Percentiles rank a stretch among this genome's conserved stretches.
phyloP scores from a whole-genome alignment of 64 coral and sea anemone genomes.

The Montipora efflorescens region DNA sequence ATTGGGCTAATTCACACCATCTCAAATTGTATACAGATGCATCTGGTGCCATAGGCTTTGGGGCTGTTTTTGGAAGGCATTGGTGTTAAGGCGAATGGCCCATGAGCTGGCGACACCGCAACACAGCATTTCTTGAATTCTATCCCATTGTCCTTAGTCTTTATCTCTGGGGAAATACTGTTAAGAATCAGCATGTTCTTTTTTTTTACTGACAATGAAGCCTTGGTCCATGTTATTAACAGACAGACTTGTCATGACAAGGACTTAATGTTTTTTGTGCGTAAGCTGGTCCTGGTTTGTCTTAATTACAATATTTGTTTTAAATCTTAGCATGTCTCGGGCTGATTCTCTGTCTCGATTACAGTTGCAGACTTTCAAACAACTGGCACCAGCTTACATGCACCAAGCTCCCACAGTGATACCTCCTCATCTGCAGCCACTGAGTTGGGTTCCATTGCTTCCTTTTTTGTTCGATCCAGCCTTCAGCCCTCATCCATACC shows the following conservation, averaged over 20 bases:
- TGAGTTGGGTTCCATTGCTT: constrained; percentile 43
- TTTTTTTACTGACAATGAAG: constrained; percentile 60
- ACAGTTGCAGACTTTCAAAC: constrained; percentile 41
- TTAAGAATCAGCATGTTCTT: constrained; percentile 37
- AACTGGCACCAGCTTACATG: constrained; percentile 46
- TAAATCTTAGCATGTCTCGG: constrained; percentile 52
- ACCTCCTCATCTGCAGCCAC: constrained; percentile 49
- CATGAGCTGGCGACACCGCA: background rate
- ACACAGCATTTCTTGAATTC: background rate
- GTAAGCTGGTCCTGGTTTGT: constrained; percentile 59
- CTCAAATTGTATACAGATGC: background rate
- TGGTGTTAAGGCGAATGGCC: background rate
- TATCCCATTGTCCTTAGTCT: background rate
- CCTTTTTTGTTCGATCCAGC: constrained; percentile 9
- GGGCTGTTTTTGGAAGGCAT: background rate
- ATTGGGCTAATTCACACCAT: background rate
- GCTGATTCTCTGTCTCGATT: constrained; percentile 69
- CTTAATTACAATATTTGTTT: constrained; percentile 61
- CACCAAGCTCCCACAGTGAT: constrained; percentile 41
- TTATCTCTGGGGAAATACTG: background rate
- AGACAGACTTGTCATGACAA: constrained; percentile 45
- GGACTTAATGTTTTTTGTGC: constrained; percentile 52
- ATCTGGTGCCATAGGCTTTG: background rate
- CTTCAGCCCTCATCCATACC: constrained; percentile 36
- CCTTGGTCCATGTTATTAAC: constrained; percentile 62